phyloP scores from a whole-genome alignment of 2,888 invertebrate species.

The Orthosia cruda region DNA sequence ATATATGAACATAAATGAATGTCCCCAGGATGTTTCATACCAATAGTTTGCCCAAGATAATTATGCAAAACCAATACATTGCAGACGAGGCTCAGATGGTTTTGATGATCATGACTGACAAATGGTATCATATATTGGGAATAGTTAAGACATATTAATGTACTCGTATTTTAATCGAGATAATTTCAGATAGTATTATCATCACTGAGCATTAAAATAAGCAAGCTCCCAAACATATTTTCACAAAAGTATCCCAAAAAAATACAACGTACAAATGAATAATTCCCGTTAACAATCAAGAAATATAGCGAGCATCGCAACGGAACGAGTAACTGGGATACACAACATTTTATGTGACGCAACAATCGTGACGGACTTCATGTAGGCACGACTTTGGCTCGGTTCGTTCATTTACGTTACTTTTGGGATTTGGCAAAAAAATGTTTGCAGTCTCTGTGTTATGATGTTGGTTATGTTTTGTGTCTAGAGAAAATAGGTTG shows the following conservation, averaged over 20 bases:
- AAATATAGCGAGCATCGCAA: constrained; percentile 38
- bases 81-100: background rate
- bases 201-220: constrained; percentile 7
- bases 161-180: no score
- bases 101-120: background rate
- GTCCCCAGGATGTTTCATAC: background rate
- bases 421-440: constrained; percentile 51
- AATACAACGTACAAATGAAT: constrained; percentile 2
- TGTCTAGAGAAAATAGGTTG: background rate
- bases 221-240: background rate
- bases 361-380: constrained; percentile 57
- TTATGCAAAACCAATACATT: background rate
- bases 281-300: constrained; percentile 34
- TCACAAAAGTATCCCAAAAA: background rate
- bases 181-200: background rate
- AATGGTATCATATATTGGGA: no score
- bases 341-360: constrained; percentile 54
- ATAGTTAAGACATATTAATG: no score
- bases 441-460: constrained; percentile 30
- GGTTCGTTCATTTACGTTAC: no score
- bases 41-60: background rate
- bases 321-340: constrained; percentile 39
- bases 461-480: constrained; percentile 22
- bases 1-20: no score
- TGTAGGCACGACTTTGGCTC: constrained; percentile 28